These are phyloP conservation scores for Parauchenoglanis punctatus DNA, from an alignment of 2,797 vertebrate species.

Conservation along the genomic window DNA sequence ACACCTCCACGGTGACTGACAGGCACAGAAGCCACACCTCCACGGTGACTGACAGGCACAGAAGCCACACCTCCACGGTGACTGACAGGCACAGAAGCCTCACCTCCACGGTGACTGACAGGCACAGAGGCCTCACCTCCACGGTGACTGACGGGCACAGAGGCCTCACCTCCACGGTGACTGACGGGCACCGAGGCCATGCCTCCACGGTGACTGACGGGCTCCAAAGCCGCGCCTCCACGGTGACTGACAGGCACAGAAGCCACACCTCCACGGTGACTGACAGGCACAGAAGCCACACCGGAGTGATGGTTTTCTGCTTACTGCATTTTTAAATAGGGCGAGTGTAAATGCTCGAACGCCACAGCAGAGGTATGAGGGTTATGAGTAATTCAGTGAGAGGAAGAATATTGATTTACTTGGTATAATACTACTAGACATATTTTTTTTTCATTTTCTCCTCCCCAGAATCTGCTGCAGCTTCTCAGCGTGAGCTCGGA, in stretches of 20 bases:
- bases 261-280: neutral
- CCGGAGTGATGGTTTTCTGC: neutral
- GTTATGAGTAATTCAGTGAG: neutral
- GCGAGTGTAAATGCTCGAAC: neutral
- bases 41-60: neutral
- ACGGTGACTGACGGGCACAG: too few relatives aligned
- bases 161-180: neutral
- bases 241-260: neutral
- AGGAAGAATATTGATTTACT: neutral
- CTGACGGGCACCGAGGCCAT: neutral
- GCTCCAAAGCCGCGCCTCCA: neutral
- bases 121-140: too few relatives aligned
- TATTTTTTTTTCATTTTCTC: constrained; percentile 12
- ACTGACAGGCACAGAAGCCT: neutral
- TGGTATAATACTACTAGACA: neutral
- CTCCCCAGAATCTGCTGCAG: constrained; percentile 83
- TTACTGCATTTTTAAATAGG: neutral
- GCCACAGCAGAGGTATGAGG: neutral
- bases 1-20: neutral
- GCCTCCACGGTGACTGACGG: neutral
- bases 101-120: neutral
- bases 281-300: neutral
- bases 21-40: neutral
- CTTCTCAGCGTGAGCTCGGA: constrained; percentile 82
- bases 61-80: neutral